These are phyloP conservation scores for Crepidodera aurea DNA, from an alignment of 2,888 invertebrate genomes.

Conservation along the genomic window DNA sequence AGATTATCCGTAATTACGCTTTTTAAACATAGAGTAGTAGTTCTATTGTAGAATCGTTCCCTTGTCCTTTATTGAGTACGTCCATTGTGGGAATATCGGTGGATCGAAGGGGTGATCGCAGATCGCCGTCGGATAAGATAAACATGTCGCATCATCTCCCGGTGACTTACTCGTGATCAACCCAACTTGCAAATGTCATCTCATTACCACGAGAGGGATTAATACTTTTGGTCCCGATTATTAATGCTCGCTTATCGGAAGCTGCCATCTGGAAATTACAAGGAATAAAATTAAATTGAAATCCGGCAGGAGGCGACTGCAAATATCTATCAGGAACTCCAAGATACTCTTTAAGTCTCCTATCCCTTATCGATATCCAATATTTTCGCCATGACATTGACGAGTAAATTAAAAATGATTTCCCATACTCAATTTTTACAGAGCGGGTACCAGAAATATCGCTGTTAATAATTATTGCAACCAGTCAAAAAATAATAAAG, in stretches of 20 bases:
- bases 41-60: slow-evolving; percentile 2
- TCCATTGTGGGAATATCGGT: slow-evolving; percentile 57
- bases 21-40: slow-evolving; percentile 56
- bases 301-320: too few relatives aligned
- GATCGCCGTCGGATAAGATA: slow-evolving; percentile 58
- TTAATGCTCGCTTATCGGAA: slow-evolving; percentile 22
- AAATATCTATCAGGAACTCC: too few relatives aligned
- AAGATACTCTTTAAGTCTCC: too few relatives aligned
- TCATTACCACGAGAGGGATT: slow-evolving; percentile 23
- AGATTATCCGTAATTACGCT: slow-evolving; percentile 61
- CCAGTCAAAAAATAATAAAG: too few relatives aligned
- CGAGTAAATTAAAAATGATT: too few relatives aligned
- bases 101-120: slow-evolving; percentile 53
- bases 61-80: slow-evolving; percentile 56
- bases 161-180: slow-evolving; percentile 45
- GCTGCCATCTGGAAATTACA: slow-evolving; percentile 26
- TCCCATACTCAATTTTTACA: too few relatives aligned
- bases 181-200: slow-evolving; percentile 36
- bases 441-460: too few relatives aligned
- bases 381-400: too few relatives aligned
- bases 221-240: slow-evolving; percentile 10
- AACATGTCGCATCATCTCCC: slow-evolving; percentile 49
- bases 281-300: slow-evolving; percentile 18
- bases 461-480: too few relatives aligned
- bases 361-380: too few relatives aligned